Base-by-base conservation (phyloP, 1,140 invertebrate species). In the Trichonephila clavata region DNA sequence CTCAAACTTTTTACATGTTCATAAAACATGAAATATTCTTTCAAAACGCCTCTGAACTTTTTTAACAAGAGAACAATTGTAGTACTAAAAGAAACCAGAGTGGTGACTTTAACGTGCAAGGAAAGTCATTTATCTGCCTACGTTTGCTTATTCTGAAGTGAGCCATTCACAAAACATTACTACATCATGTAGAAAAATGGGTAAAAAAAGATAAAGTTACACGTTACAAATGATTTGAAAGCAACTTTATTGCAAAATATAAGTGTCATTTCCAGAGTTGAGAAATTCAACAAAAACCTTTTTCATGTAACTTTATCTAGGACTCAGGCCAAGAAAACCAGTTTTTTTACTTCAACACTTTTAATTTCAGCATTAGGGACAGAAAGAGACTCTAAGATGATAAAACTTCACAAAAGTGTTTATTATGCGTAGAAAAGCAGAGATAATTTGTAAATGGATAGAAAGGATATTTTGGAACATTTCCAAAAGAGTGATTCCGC, bases 361-460 rank as follows among this genome's bases (percentile, higher is more conserved):
- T 92, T 92, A 92, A 92, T 92, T 92, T 92, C 20, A 27, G 80
- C 90, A 92, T 92, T 84, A 92, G 84, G 89, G 60, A 92, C 16
- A 89, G 27, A 57, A 63, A 50, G 10, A 65, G 59, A 20, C 77
- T 84, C 90, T 92, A 92, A 92, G 80, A 92, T 84, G 90, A 92
- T 92, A 92, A 92, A 92, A 92, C 80, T 92, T 92, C 57, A 84
- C 90, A 92, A 92, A 92, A 92, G 90, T 84, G 80, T 92, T 92
- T 92, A 92, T 92, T 92, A 92, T 92, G 90, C 90, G 90, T 92
- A 83, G 90, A 84, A 92, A 92, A 63, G 90, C 80, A 63, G 80
- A 92, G 90, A 92, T 92, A 92, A 92, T 63, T 92, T 84, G 71
- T 92, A 92, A 92, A 92, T 92, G 90, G 90, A 92, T 92, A 57